A percentile compares a stretch with the other conserved stretches of the same genome.
Evolutionary conservation across 2,113 vertebrate species (phyloP).

Genomic region (Sinosuthora webbiana): DNA sequence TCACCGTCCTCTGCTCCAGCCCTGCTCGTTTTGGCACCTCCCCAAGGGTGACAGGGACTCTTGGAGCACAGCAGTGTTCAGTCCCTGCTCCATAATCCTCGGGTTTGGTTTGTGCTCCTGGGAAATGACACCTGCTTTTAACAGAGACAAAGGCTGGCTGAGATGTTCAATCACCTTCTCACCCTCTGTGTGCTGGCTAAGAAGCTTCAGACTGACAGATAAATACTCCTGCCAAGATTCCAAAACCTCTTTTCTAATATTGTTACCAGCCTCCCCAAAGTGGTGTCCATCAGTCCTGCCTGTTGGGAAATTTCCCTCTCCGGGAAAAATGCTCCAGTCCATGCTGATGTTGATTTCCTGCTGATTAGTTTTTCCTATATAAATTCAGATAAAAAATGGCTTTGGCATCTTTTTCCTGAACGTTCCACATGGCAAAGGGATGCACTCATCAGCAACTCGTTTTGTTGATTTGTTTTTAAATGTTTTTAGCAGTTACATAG

Average conservation of each 20-base stretch:
- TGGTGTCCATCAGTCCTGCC: background rate
- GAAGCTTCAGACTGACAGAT: background rate
- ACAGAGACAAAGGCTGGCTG: background rate
- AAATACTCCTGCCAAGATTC: background rate
- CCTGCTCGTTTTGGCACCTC: background rate
- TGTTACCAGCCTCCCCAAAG: background rate
- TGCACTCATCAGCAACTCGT: background rate
- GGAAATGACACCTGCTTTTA: background rate
- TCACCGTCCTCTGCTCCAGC: background rate
- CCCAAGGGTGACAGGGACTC: background rate
- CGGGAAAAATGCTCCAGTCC: background rate
- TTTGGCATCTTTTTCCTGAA: background rate
- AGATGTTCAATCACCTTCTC: background rate
- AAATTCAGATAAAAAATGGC: background rate
- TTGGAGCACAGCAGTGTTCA: background rate
- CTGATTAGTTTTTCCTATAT: rapidly evolving
- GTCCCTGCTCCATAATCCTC: background rate
- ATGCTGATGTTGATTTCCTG: background rate
- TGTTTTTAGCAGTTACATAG: background rate
- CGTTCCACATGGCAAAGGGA: background rate
- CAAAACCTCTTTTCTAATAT: background rate
- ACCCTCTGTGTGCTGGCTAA: background rate
- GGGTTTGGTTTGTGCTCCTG: background rate
- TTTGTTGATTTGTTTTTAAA: background rate
- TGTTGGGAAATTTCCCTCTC: background rate